Base-by-base conservation (phyloP, 2,888 invertebrate genomes). In the Uropetala carovei region DNA sequence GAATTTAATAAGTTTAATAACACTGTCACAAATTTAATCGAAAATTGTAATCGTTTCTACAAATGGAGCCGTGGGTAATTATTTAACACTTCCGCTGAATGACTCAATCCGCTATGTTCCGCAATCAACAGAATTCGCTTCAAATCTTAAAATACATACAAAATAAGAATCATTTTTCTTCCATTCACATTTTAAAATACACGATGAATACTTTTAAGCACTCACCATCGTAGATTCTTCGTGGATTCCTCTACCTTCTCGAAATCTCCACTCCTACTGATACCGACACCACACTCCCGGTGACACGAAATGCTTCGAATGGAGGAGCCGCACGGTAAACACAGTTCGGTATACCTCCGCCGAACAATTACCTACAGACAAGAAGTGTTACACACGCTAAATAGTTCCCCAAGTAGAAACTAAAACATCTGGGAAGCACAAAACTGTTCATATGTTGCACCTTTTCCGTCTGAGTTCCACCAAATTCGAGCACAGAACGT, bases 221-320 rank as follows among this genome's bases (percentile, higher is more conserved):
- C 93, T 93, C 93, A 93, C 93, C 93, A 93, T 93, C 92, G 93
- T 93, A 92, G 93, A 93, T 93, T 93, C 93, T 92, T 93, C 92
- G 92, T 92, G 93, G 93, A 93, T 93, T 86, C 92, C 92, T 93
- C 93, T 93, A 93, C 93, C 93, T 93, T 93, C 93, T 93, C 93
- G 93, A 93, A 92, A 92, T 93, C 92, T 92, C 93, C 93, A 92
- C 93, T 93, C 93, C 93, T 93, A 93, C 93, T 93, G 93, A 92
- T 92, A 93, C 93, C 93, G 93, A 93, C 93, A 93, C 93, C 93
- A 93, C 93, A 93, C 93, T 92, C 93, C 92, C 92, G 86, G 92
- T 93, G 93, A 93, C 93, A 93, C 93, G 93, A 93, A 93, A 92
- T 93, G 92, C 93, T 92, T 91, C 92, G 93, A 93, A 92, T 93